Conservation (phyloP, 2,888 invertebrate genomes). For the Tenthredo mesomela region DNA sequence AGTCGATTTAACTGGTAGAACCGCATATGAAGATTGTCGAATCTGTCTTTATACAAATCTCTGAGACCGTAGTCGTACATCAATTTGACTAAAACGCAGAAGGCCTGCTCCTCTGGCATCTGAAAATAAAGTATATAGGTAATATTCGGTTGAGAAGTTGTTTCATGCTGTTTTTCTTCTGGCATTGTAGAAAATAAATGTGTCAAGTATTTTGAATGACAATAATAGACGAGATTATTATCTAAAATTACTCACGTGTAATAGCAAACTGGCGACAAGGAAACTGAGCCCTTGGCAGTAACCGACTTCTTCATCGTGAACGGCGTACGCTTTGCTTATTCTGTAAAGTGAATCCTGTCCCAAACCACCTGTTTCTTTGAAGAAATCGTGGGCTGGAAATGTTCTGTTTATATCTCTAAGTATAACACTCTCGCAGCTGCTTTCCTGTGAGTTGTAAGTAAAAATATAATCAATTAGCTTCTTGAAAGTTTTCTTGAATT, state of each 20-base stretch:
- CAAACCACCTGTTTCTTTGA: constrained; percentile 95
- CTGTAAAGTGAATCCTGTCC: constrained; percentile 98
- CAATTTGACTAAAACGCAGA: constrained; percentile 96
- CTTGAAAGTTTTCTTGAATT: neutral
- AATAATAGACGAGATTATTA: neutral
- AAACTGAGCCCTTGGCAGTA: constrained; percentile 99
- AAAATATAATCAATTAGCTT: constrained; percentile 18
- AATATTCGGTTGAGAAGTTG: constrained; percentile 44
- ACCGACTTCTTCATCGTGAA: constrained; percentile 98
- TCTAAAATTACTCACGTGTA: constrained; percentile 88
- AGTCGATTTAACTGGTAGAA: constrained; percentile 96
- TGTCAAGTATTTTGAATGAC: neutral
- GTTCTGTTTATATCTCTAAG: constrained; percentile 98
- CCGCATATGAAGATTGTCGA: constrained; percentile 96
- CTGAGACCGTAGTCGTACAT: constrained; percentile 98
- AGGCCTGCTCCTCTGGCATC: constrained; percentile 99
- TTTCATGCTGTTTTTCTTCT: constrained; percentile 24
- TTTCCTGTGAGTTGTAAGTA: constrained; percentile 83
- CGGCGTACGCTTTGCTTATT: constrained; percentile 98
- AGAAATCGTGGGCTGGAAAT: constrained; percentile 99
- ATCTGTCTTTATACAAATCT: constrained; percentile 97
- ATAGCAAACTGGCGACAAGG: constrained; percentile 95
- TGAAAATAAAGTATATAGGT: constrained; percentile 76
- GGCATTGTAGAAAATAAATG: neutral
- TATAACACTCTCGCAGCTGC: constrained; percentile 96